Evolutionary conservation across 2,888 invertebrate genomes (phyloP), one percentile per base, ranked within the genome.

Genomic region (Nebria brevicollis): DNA sequence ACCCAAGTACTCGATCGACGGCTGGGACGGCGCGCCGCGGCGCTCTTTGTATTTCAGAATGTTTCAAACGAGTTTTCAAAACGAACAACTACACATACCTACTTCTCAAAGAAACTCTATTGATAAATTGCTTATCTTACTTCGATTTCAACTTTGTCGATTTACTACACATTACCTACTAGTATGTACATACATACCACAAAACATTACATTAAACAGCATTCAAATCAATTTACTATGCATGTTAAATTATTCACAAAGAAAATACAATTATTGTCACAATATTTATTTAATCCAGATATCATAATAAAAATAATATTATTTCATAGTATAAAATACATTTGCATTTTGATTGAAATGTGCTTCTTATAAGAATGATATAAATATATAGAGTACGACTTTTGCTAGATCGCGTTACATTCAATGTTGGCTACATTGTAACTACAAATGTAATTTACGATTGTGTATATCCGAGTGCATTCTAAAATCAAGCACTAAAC

Each of bases 381-480:
- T 1, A 5, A 34, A 34, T 34, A 34, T 34, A 34, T 34, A 34
- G 5, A 34, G 34, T 4, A 34, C 34, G 34, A 5, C 2, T 34
- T 34, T 34, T 34, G 34, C 34, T 34, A 34, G 34, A 34, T 34
- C 5, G 34, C 34, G 34, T 34, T 34, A 4, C 34, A 5, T 34
- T 34, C 34, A 4, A 34, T 34, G 34, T 34, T 20, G 34, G 34
- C 1, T 34, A 34, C 77, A 77, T 15, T 77, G 77, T 77, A 77
- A 77, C 68, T 77, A 77, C 77, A 77, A 68, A 77, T 77, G 77
- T 54, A 77, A 70, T 77, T 77, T 77, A 77, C 77, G 77, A 77
- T 72, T 43, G 70, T 43, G 77, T 77, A 68, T 77, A 43, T 72
- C 70, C 72, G 43, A 34, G 34, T 34, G 76, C 34, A 66, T 68